Conservation (phyloP, 2,888 invertebrate species). For the Geotrupes spiniger region DNA sequence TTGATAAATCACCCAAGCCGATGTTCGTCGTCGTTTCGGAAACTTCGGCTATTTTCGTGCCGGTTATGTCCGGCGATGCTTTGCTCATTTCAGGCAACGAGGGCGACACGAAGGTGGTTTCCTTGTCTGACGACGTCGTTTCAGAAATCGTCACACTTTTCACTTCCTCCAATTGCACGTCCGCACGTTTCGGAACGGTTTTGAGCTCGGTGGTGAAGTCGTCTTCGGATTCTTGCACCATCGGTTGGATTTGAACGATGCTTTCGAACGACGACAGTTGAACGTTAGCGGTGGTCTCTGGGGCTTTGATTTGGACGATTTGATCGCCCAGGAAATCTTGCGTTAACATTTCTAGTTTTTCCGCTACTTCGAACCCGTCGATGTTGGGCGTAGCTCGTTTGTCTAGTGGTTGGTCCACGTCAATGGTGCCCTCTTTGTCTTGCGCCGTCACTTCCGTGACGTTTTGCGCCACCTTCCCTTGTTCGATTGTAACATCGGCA, state of each 20-base stretch:
- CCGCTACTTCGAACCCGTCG: constrained; percentile 47
- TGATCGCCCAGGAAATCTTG: constrained; percentile 16
- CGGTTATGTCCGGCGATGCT: constrained; percentile 42
- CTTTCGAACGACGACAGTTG: constrained; percentile 40
- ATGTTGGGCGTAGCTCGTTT: constrained; percentile 46
- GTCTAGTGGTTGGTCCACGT: constrained; percentile 32
- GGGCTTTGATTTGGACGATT: constrained; percentile 8
- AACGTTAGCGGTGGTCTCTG: constrained; percentile 34
- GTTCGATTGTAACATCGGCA: constrained; percentile 51
- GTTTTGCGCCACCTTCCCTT: constrained; percentile 52
- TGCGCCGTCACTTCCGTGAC: constrained; percentile 40
- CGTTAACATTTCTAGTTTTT: constrained; percentile 25
- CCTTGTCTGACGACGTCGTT: constrained; percentile 53
- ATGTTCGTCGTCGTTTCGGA: constrained; percentile 34
- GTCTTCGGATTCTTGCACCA: constrained; percentile 45
- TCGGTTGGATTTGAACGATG: constrained; percentile 39
- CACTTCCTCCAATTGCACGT: constrained; percentile 48
- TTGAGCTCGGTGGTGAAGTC: constrained; percentile 25
- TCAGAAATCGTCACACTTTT: constrained; percentile 51
- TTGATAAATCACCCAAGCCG: constrained; percentile 26
- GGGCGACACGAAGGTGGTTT: constrained; percentile 44
- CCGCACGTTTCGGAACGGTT: constrained; percentile 43
- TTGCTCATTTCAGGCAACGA: constrained; percentile 37
- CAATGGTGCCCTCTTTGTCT: constrained; percentile 42
- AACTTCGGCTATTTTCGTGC: constrained; percentile 51